Evolutionary conservation across 2,797 vertebrate species (phyloP), one percentile per base, ranked within the genome.

Genomic region (Hozukius guyotensis): DNA sequence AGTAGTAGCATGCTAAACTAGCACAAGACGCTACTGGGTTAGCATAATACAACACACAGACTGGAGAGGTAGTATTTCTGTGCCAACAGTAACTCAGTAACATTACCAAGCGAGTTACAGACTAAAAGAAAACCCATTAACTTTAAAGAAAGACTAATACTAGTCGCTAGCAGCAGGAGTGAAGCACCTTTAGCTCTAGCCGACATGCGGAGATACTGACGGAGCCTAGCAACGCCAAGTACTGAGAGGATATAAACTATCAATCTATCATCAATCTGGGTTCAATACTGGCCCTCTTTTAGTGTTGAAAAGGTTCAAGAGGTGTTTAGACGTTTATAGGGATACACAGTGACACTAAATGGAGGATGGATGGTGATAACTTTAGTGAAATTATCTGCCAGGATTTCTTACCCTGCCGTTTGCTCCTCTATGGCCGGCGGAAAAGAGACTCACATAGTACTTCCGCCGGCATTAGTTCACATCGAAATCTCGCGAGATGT

Each of bases 391-490:
- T 59, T 22, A 0, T 57, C 31, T 6, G 62, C 68, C 46, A 9
- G 13, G 78, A 60, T 57, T 42, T 87, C 96, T 97, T 96, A 97
- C 96, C 97, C 95, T 95, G 88, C 95, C 94, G 92, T 93, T 82
- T 83, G 84, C 92, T 95, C 95, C 92, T 94, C 95, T 92, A 94
- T 95, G 93, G 93, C 94, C 96, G 89, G 95, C 97, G 96, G 96
- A 97, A 97, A 98, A 96, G 93, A 98, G 97, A 83, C 86, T 20
- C 1, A 0, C 0, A 0, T 0, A 0, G 0, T 81, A 77, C 96
- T 97, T 97, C 97, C 97, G 96, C 90, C 90, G 84, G 87, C 91
- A 89, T 94, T 95, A 94, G 94, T 89, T 86, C 80, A 78, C 65
- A 42, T 53, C 31, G 46, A 92, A 71, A 2, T 95, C 93, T 94